Evolutionary conservation across 2,797 vertebrate species (phyloP), one percentile per base, ranked within the genome.

Genomic region (Gobio occitaniae): DNA sequence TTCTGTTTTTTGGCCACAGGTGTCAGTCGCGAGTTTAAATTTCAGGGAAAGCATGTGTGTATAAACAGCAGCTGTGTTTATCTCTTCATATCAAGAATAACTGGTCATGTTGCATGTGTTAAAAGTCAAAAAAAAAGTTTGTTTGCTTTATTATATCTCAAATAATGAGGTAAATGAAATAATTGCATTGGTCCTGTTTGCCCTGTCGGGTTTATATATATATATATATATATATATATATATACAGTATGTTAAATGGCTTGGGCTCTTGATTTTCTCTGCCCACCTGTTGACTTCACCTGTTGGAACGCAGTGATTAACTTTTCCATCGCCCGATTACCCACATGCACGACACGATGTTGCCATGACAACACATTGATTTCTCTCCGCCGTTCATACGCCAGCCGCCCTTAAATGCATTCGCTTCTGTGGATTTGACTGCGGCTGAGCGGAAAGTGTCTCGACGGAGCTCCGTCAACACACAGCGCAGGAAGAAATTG

Each of bases 291-390:
- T 63, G 63, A 12, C 32, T 69, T 17, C 52, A 77, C 83, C 83
- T 71, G 85, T 86, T 78, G 66, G 48, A 78, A 7, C 47, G 7
- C 59, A 3, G 78, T 54, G 59, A 82, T 85, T 72, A 48, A 71
- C 48, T 63, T 84, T 63, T 36, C 32, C 65, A 48, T 78, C 56
- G 16, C 32, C 47, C 12, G 47, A 25, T 85, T 78, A 84, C 68
- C 52, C 82, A 17, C 65, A 21, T 25, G 48, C 9, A 25, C 16
- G 44, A 54, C 17, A 48, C 13, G 44, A 3, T 71, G 76, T 78
- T 63, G 47, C 81, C 69, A 79, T 80, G 83, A 71, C 61, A 65
- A 68, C 72, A 71, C 25, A 68, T n/a, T 77, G 71, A 81, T 78
- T 54, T 83, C 47, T 54, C 48, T 52, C 41, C 47, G 5, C 47